phyloP scores from a whole-genome alignment of 2,113 vertebrate genomes.

The Theristicus caerulescens region DNA sequence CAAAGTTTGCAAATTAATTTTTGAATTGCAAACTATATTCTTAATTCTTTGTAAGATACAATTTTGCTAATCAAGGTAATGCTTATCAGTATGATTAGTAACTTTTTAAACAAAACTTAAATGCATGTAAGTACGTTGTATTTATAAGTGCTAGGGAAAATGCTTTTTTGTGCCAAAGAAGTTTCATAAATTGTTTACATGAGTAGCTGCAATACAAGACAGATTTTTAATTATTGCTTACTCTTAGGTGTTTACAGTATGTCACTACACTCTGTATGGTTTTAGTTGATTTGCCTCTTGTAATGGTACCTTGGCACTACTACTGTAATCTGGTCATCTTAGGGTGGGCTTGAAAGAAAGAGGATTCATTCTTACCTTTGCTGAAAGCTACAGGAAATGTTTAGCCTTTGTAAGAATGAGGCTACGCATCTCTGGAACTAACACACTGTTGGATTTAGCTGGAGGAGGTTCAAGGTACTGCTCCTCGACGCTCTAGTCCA shows the following conservation, averaged over 20 bases:
- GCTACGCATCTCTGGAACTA: neutral
- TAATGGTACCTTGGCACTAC: conserved; percentile 26
- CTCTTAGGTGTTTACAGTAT: conserved; percentile 52
- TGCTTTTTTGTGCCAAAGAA: conserved; percentile 81
- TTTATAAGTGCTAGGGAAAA: conserved; percentile 61
- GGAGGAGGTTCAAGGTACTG: neutral
- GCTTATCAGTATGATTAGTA: conserved; percentile 25
- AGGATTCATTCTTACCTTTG: neutral
- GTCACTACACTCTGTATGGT: conserved; percentile 8
- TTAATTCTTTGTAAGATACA: conserved; percentile 60
- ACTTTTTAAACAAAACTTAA: conserved; percentile 45
- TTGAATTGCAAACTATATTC: conserved; percentile 48
- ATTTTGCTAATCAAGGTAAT: conserved; percentile 49
- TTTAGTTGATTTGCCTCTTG: conserved; percentile 29
- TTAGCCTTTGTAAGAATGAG: neutral
- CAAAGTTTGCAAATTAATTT: conserved; percentile 52
- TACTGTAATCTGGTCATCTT: neutral
- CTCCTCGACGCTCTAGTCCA: neutral
- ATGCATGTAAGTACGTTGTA: conserved; percentile 51
- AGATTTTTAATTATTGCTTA: conserved; percentile 49
- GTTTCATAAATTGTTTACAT: conserved; percentile 77
- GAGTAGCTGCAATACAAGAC: conserved; percentile 54
- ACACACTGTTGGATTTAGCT: neutral
- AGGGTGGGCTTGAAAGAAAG: conserved; percentile 2
- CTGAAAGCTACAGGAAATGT: neutral